Conservation (phyloP, 2,797 vertebrate genomes). For the Argentina silus region DNA sequence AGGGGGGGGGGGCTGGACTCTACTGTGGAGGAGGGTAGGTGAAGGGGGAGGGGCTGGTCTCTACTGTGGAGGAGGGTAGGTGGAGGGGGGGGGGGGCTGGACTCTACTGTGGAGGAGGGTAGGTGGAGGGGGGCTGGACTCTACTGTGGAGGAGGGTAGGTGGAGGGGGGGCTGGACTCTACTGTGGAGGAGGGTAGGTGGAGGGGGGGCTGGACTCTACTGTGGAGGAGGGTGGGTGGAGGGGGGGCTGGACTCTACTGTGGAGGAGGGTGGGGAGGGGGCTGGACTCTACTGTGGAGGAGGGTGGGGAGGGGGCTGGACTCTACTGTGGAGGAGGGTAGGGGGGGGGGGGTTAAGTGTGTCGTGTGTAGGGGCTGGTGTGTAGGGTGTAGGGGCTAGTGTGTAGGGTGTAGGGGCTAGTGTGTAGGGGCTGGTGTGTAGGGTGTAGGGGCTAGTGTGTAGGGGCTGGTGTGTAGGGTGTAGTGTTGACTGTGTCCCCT, state of each 20-base stretch:
- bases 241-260: not conserved
- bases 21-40: not conserved
- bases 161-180: slow-evolving; percentile 81
- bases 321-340: too few relatives aligned
- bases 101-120: not conserved
- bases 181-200: slow-evolving; percentile 81
- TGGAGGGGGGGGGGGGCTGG: not conserved
- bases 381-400: too few relatives aligned
- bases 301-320: too few relatives aligned
- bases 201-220: not conserved
- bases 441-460: too few relatives aligned
- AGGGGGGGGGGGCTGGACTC: not conserved
- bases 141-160: not conserved
- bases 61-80: slow-evolving; percentile 83
- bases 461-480: too few relatives aligned
- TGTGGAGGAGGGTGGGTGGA: not conserved
- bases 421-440: too few relatives aligned
- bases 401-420: too few relatives aligned
- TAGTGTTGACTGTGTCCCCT: too few relatives aligned
- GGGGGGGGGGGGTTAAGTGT: too few relatives aligned
- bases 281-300: too few relatives aligned
- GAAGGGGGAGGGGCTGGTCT: too few relatives aligned
- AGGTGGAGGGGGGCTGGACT: not conserved
- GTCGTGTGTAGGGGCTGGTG: too few relatives aligned
- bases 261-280: not conserved